phyloP scores from a whole-genome alignment of 2,113 vertebrate species.

The Salvelinus sp. region DNA sequence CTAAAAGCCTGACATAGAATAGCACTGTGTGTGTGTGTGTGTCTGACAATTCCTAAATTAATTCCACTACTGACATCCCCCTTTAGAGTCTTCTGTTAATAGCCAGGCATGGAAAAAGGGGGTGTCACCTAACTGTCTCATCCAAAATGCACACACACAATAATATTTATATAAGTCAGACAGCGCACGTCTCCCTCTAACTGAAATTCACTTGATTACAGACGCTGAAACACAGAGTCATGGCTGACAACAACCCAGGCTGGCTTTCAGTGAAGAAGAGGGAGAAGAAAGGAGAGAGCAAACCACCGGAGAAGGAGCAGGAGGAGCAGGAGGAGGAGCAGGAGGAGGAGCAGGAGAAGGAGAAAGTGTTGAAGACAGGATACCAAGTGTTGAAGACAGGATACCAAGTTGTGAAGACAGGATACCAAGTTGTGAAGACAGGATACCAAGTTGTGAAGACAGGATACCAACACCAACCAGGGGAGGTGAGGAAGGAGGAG shows the following conservation, averaged over 20 bases:
- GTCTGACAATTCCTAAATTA: not conserved
- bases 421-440: constrained; percentile 43
- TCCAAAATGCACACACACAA: constrained; percentile 54
- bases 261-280: constrained; percentile 53
- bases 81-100: constrained; percentile 54
- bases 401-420: constrained; percentile 26
- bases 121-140: constrained; percentile 47
- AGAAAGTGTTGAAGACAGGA: constrained; percentile 5
- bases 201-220: constrained; percentile 27
- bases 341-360: constrained; percentile 22
- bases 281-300: constrained; percentile 59
- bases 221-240: constrained; percentile 41
- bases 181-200: constrained; percentile 50
- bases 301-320: constrained; percentile 30
- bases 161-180: constrained; percentile 65
- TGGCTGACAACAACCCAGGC: constrained; percentile 63
- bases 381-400: constrained; percentile 27
- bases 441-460: constrained; percentile 13
- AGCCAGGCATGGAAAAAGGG: constrained; percentile 52
- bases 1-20: constrained; percentile 24
- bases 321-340: not conserved
- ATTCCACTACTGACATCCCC: not conserved
- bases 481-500: constrained; percentile 28
- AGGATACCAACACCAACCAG: constrained; percentile 62
- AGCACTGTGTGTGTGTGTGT: not conserved